Evolutionary conservation across 2,797 vertebrate species (phyloP).

Genomic region (Potorous gilbertii): DNA sequence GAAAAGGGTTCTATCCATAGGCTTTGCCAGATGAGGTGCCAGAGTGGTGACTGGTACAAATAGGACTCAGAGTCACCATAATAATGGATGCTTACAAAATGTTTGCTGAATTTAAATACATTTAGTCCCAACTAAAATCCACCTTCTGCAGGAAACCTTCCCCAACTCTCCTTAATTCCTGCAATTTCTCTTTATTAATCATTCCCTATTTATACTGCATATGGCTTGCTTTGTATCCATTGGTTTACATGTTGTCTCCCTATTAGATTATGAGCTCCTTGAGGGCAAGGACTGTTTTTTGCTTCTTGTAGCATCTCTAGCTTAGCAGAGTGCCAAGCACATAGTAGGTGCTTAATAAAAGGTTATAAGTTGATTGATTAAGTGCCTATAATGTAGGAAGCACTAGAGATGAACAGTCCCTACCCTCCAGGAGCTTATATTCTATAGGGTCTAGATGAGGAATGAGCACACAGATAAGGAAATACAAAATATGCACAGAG

Average conservation of each 20-base stretch:
- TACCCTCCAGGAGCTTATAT: neutral
- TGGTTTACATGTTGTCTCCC: neutral
- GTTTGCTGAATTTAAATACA: neutral
- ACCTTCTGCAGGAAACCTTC: neutral
- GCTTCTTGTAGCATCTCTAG: neutral
- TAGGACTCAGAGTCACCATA: neutral
- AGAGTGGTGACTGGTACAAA: neutral
- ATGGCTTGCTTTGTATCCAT: neutral
- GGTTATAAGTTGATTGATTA: neutral
- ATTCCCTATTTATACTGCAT: neutral
- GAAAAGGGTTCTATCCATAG: neutral
- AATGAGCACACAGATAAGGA: neutral
- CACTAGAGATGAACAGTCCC: neutral
- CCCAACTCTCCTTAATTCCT: neutral
- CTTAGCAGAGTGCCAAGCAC: neutral
- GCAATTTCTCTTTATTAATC: neutral
- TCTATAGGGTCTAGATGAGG: neutral
- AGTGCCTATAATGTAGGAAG: neutral
- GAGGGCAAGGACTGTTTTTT: neutral
- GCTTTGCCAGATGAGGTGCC: neutral
- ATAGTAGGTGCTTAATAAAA: neutral
- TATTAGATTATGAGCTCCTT: neutral
- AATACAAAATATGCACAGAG: neutral
- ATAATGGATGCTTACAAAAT: neutral
- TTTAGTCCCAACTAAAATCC: neutral